Evolutionary conservation across 2,113 vertebrate genomes (phyloP).

Genomic region (Chascanopsetta lugubris): DNA sequence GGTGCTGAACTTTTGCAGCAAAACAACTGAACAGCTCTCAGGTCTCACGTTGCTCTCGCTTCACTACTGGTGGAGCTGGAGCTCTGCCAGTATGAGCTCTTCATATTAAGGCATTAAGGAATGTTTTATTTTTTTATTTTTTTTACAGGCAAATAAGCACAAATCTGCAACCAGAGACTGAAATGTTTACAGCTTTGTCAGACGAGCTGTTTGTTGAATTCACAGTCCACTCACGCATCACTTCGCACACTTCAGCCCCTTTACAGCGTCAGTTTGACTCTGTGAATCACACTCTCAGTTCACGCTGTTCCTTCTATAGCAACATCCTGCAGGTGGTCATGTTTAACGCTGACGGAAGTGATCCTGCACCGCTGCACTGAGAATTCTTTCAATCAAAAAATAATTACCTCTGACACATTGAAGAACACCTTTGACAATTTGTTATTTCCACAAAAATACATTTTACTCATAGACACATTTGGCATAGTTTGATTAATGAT

Average conservation of each 20-base stretch:
- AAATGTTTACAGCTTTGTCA: neutral
- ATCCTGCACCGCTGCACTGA: neutral
- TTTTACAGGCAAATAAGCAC: slow-evolving; percentile 5
- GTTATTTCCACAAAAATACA: neutral
- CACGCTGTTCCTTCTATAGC: slow-evolving; percentile 4
- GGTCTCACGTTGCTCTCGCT: neutral
- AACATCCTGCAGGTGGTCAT: neutral
- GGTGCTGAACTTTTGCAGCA: slow-evolving; percentile 31
- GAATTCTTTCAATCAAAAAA: neutral
- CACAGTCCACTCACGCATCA: slow-evolving; percentile 12
- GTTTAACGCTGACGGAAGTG: neutral
- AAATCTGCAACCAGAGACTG: neutral
- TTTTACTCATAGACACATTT: neutral
- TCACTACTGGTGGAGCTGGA: neutral
- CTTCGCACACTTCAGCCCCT: slow-evolving; percentile 28
- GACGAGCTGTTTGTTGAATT: slow-evolving; percentile 34
- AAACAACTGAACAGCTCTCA: slow-evolving; percentile 14
- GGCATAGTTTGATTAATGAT: no score
- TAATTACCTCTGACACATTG: neutral
- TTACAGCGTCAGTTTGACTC: slow-evolving; percentile 27
- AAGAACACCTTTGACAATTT: neutral
- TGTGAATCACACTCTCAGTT: slow-evolving; percentile 12
- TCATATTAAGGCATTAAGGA: neutral
- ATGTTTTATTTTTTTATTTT: no score
- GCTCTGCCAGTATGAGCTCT: neutral